phyloP scores from a whole-genome alignment of 2,113 vertebrate genomes.

The Channa argus region DNA sequence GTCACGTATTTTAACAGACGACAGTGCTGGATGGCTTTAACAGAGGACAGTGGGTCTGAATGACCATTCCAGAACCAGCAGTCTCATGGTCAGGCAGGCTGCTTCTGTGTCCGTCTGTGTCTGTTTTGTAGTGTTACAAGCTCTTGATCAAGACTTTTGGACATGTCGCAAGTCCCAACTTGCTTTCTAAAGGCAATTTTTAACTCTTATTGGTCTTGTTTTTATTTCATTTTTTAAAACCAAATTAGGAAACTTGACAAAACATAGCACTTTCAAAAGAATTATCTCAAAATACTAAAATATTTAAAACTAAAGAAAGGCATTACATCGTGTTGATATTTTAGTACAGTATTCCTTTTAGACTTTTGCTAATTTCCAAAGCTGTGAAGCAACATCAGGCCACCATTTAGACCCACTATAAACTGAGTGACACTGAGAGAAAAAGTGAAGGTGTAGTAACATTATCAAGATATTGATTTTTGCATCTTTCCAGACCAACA shows the following conservation, averaged over 20 bases:
- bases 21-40: conserved; percentile 38
- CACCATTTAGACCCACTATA: no score
- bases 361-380: no score
- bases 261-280: not conserved
- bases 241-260: not conserved
- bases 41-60: conserved; percentile 32
- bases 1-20: conserved; percentile 32
- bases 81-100: not conserved
- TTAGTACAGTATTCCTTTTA: not conserved
- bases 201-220: not conserved
- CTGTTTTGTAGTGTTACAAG: not conserved
- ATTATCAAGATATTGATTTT: no score
- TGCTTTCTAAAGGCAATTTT: no score
- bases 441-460: no score
- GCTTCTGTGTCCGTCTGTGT: no score
- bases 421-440: no score
- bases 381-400: no score
- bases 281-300: not conserved
- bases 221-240: not conserved
- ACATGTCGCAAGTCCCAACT: no score
- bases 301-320: not conserved
- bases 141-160: not conserved
- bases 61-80: not conserved
- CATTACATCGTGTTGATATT: not conserved
- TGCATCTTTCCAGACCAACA: no score